Evolutionary conservation across 2,888 invertebrate genomes (phyloP), one percentile per base, ranked within the genome.

Genomic region (Trachelus troglodyta): DNA sequence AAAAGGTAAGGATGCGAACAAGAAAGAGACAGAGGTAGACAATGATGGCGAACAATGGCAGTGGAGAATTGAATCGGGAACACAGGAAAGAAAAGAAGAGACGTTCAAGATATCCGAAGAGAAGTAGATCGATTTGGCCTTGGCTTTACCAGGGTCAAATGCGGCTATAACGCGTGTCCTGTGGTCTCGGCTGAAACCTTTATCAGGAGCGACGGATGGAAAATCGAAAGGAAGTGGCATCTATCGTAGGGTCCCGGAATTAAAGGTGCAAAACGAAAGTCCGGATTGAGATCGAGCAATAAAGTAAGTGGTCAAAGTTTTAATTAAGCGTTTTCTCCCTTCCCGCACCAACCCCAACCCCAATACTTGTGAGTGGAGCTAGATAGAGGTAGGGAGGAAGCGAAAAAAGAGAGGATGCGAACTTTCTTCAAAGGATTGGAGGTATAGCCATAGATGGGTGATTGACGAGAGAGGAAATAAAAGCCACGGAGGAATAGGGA

Each of bases 11-110:
- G 34, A 69, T 30, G 15, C 23, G 12, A 31, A 77, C 35, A 77
- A 69, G 74, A 69, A 69, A 76, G 40, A 69, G 69, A 69, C 37
- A 75, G 71, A 73, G 69, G 37, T 74, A 76, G 74, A 56, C 40
- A 56, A 56, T 56, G 23, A 56, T 9, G 23, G 40, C 0, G 40
- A 56, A 56, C 56, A 56, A 56, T 56, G 56, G 23, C 0, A 56
- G 23, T 2, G 56, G 9, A 56, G 56, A 56, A 56, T 56, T 56
- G 56, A 23, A 56, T 23, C 23, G 9, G 23, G 56, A 23, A 56
- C 23, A 2, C 56, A 56, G 56, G 56, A 23, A 23, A 56, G 56
- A 56, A 9, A 23, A 2, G 56, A 23, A 56, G 23, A 56, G 56
- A 56, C 56, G 2, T 9, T 15, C 9, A 56, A 23, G 56, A 9